Base-by-base conservation (phyloP, 1,140 invertebrate genomes). In the Pogonognathellus flavescens region DNA sequence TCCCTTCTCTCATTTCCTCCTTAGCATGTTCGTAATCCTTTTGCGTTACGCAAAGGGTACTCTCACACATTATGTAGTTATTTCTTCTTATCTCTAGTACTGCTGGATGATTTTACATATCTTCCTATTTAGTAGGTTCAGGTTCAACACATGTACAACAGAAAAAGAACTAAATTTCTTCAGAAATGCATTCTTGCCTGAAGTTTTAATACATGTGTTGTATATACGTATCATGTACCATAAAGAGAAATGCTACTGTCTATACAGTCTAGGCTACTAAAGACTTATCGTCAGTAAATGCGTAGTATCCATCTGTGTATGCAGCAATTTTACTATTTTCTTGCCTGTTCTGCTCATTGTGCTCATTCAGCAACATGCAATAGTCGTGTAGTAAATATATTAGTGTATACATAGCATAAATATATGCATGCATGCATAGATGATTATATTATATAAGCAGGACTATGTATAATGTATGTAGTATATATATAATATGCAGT, bases 291-390 rank as follows among this genome's bases (percentile, higher is more conserved):
- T 76, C 22, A 25, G 31, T 76, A 16, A 16, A 41, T 76, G 22
- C 41, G 70, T 50, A 25, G 22, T 76, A 76, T 76, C n/a, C 41
- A 31, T 66, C n/a, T 18, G 18, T 16, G 20, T 70, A 76, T 57
- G 53, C 53, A 41, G 1, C 31, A 25, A 66, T 13, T 66, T 66
- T 76, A 76, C 25, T 76, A 76, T 76, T 76, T 76, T 76, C 70
- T 76, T 76, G n/a, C n/a, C 49, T 49, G 70, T 50, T n/a, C 6
- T 3, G 31, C 6, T 41, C 6, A 41, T 76, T 76, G 31, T 31
- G 70, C 70, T 50, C 41, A 1, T 13, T 76, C 6, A n/a, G 14
- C 18, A n/a, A n/a, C 59, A 18, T n/a, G 9, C 59, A n/a, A 3
- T 62, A n/a, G 2, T 41, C 31, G 31, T 55, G 53, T 55, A 55